A percentile compares a stretch with the other conserved stretches of the same genome.
Evolutionary conservation across 1,140 invertebrate genomes (phyloP).

Genomic region (Trichoplusia ni): DNA sequence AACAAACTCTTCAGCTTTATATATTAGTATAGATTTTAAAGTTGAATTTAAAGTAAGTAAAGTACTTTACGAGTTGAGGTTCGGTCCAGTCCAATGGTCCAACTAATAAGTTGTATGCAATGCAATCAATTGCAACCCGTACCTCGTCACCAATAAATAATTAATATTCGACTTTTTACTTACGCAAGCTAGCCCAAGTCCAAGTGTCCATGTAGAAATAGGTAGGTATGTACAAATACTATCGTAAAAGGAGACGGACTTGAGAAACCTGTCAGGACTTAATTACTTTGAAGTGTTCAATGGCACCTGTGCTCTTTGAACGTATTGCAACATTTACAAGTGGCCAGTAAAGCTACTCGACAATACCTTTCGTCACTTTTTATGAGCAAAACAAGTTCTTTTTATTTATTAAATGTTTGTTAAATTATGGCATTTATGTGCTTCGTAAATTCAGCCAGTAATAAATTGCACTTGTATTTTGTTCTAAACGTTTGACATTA

Average conservation of each 20-base stretch:
- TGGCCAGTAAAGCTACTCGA: no score
- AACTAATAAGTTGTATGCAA: no score
- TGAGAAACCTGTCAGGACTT: constrained; percentile 42
- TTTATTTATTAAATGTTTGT: background rate
- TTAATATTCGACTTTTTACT: constrained; percentile 19
- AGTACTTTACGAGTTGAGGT: no score
- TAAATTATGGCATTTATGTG: background rate
- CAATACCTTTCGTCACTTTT: no score
- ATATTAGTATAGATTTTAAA: no score
- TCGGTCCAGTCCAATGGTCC: no score
- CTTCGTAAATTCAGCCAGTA: no score
- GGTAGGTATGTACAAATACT: constrained; percentile 36
- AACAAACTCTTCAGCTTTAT: no score
- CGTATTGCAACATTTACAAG: background rate
- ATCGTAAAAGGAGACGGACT: constrained; percentile 43
- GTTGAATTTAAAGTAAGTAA: no score
- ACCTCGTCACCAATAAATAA: constrained; percentile 2
- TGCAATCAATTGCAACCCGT: background rate
- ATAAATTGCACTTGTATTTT: no score
- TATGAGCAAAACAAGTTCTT: background rate
- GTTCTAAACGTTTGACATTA: no score
- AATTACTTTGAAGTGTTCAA: constrained; percentile 38
- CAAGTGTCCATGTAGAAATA: constrained; percentile 21
- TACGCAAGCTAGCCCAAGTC: constrained; percentile 11
- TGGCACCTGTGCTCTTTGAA: constrained; percentile 1